These are phyloP conservation scores for Zoroaster sp. DNA, from an alignment of 53 echinoderm and acorn worm species.

Conservation along the genomic window DNA sequence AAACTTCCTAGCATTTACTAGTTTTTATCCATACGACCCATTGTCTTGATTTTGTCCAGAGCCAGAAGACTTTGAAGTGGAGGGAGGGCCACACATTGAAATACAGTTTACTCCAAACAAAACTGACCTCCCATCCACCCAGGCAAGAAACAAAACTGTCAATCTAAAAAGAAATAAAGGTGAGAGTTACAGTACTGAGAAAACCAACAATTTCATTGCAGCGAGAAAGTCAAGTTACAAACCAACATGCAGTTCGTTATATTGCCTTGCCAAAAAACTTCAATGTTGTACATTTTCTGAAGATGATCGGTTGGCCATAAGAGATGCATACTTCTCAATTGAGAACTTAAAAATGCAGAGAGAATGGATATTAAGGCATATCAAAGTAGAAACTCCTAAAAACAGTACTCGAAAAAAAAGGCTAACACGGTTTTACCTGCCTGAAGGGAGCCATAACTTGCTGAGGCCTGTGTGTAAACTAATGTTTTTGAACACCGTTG, in stretches of 20 bases:
- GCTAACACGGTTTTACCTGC: not conserved
- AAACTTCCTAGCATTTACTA: too few species aligned
- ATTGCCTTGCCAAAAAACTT: not conserved
- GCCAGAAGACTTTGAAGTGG: too few species aligned
- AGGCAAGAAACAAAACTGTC: not conserved
- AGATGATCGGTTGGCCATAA: not conserved
- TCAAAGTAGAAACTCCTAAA: not conserved
- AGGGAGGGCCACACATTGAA: not conserved
- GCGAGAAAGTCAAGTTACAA: not conserved
- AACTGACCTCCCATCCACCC: not conserved
- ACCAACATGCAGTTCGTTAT: constrained; percentile 2
- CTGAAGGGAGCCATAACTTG: not conserved
- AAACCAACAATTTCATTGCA: not conserved
- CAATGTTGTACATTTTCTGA: too few species aligned
- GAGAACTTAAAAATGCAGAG: constrained; percentile 63
- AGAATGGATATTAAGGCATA: constrained; percentile 43
- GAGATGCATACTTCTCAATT: constrained; percentile 52
- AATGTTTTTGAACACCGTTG: constrained; percentile 32
- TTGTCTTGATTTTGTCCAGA: not conserved
- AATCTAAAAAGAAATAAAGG: constrained; percentile 36
- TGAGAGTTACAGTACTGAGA: not conserved
- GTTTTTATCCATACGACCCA: too few species aligned
- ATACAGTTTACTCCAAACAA: not conserved
- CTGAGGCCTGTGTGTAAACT: not conserved
- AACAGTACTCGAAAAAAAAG: not conserved